Evolutionary conservation across 1,140 invertebrate genomes (phyloP).

Genomic region (Drosophila virilis): DNA sequence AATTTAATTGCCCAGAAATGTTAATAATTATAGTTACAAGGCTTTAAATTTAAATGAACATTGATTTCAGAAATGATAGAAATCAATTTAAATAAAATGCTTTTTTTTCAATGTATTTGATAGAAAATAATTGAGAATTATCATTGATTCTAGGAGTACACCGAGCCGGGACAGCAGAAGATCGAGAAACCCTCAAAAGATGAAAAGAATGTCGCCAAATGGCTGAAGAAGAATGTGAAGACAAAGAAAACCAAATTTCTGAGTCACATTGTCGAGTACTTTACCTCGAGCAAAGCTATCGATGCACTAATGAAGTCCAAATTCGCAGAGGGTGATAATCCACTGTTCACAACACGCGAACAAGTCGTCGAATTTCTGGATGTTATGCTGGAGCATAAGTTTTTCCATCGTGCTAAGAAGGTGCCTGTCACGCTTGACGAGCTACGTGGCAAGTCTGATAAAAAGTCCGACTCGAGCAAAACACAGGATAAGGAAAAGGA

Average conservation of each 20-base stretch:
- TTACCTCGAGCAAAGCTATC: slow-evolving; percentile 95
- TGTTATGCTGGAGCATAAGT: slow-evolving; percentile 94
- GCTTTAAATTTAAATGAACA: too few species aligned
- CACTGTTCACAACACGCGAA: slow-evolving; percentile 92
- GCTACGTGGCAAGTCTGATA: slow-evolving; percentile 84
- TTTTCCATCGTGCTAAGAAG: slow-evolving; percentile 97
- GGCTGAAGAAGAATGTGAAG: slow-evolving; percentile 95
- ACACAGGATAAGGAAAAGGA: slow-evolving; percentile 84
- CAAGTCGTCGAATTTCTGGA: slow-evolving; percentile 93
- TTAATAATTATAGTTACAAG: too few species aligned
- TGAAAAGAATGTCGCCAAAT: slow-evolving; percentile 96
- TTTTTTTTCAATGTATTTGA: too few species aligned
- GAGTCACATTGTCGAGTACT: slow-evolving; percentile 98
- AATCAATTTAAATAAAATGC: too few species aligned
- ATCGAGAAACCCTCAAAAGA: slow-evolving; percentile 93
- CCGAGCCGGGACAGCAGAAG: slow-evolving; percentile 84
- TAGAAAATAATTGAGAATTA: neutral
- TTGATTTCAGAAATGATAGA: too few species aligned
- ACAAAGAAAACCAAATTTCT: slow-evolving; percentile 97
- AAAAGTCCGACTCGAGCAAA: slow-evolving; percentile 53
- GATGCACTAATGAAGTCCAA: slow-evolving; percentile 96
- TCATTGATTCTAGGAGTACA: slow-evolving; percentile 70
- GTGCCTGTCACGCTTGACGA: slow-evolving; percentile 91
- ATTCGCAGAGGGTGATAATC: slow-evolving; percentile 92
- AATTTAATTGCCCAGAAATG: too few species aligned